phyloP scores from a whole-genome alignment of 1,140 invertebrate genomes.

The Psilanteris sp. region DNA sequence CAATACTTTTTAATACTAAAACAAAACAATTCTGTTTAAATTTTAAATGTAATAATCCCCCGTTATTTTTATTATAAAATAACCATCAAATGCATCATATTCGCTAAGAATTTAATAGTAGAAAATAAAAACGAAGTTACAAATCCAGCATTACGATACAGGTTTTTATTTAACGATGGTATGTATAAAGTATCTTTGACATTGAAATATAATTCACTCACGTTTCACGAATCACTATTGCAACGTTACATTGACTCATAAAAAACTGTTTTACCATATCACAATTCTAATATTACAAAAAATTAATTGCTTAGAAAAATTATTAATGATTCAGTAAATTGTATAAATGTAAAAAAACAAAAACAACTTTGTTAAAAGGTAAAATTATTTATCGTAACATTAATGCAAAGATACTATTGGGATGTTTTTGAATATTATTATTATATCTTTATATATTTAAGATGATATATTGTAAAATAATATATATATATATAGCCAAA shows the following conservation, averaged over 20 bases:
- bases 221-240: constrained; percentile 34
- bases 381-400: too few relatives aligned
- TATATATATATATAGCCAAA: too few relatives aligned
- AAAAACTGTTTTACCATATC: constrained; percentile 3
- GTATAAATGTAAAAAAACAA: not conserved
- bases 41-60: too few relatives aligned
- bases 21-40: too few relatives aligned
- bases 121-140: not conserved
- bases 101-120: not conserved
- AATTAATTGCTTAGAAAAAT: constrained; percentile 11
- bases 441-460: too few relatives aligned
- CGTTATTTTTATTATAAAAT: too few relatives aligned
- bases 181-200: constrained; percentile 20
- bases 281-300: constrained; percentile 18
- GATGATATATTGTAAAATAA: too few relatives aligned
- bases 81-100: not conserved
- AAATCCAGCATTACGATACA: not conserved
- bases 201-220: constrained; percentile 41
- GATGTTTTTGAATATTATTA: too few relatives aligned
- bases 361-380: not conserved
- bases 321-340: constrained; percentile 8
- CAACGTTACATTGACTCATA: constrained; percentile 14
- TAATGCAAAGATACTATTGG: too few relatives aligned
- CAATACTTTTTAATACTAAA: too few relatives aligned
- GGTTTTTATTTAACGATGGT: constrained; percentile 34